Percentiles rank a stretch among this genome's conserved stretches.
Conservation (phyloP, 2,797 vertebrate species). For the Capromys pilorides region DNA sequence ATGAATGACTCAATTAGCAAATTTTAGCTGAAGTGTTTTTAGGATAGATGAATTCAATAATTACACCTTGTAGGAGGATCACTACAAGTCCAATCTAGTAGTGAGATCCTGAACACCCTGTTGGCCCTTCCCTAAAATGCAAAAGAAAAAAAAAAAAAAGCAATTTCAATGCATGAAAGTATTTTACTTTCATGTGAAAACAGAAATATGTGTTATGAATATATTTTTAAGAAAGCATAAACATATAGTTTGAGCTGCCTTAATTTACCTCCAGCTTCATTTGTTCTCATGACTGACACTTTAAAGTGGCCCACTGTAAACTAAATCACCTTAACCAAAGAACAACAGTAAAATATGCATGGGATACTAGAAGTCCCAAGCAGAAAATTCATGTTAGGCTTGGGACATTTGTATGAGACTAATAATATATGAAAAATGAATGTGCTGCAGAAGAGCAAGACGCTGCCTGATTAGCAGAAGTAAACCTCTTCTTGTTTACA, state of each 20-base stretch:
- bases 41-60: neutral
- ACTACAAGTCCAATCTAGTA: too few species aligned
- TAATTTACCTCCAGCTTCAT: constrained; percentile 34
- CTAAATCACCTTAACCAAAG: constrained; percentile 2
- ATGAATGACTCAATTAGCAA: constrained; percentile 22
- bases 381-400: neutral
- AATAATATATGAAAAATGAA: neutral
- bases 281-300: neutral
- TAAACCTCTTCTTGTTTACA: neutral
- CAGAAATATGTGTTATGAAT: neutral
- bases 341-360: neutral
- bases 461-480: neutral
- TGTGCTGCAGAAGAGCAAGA: neutral
- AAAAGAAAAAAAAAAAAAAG: too few species aligned
- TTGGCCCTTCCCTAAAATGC: too few species aligned
- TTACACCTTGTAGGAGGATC: too few species aligned
- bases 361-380: constrained; percentile 19
- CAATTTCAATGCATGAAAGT: too few species aligned
- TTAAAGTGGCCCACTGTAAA: neutral
- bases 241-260: constrained; percentile 3
- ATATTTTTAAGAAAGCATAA: constrained; percentile 11
- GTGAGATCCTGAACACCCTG: too few species aligned
- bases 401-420: neutral
- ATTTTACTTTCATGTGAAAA: constrained; percentile 25
- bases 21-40: constrained; percentile 45